Evolutionary conservation across 2,888 invertebrate genomes (phyloP), one percentile per base, ranked within the genome.

Genomic region (Tetragnatha montana): DNA sequence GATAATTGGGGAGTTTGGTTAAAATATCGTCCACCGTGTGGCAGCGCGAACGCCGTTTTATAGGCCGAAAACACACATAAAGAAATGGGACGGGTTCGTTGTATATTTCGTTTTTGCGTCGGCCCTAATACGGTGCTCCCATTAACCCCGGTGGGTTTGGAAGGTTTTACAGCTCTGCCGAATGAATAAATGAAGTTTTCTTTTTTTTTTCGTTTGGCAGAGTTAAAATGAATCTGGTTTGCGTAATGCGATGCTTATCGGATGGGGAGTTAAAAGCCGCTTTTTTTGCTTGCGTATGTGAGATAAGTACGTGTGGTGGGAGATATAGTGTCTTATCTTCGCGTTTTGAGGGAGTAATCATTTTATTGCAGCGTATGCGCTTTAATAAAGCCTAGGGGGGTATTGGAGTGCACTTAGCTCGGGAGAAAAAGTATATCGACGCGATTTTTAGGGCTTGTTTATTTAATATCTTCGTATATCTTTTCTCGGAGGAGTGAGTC

Each of bases 1-100:
- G 82, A 88, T 88, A 88, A 88, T 88, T 88, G 87, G 81, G 78
- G 71, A 19, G 68, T 70, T 82, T 70, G 35, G 70, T 88, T 88
- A 82, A 88, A 81, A 82, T 88, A 88, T 82, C 71, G 82, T 88
- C 81, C 50, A 49, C 70, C 70, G 49, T 50, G 21, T n/a, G 71
- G 78, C n/a, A 49, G 51, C 19, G 78, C 51, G 50, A 70, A 70
- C 60, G 71, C 22, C 51, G 69, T 76, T 87, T 87, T 88, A 88
- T 88, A 76, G 87, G 71, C 87, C 76, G 51, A 79, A 49, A 71
- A 19, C 79, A 60, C 70, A 70, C 85, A 79, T 81, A 79, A 79
- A 79, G 73, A 79, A 85, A 69, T 85, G 70, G 75, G 47, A 69
- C 47, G 75, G 60, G 60, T 60, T 35, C 35, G 35, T 35, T 35